These are phyloP conservation scores for Agonopterix alstromeriana DNA, from an alignment of 2,888 invertebrate genomes.

Conservation along the genomic window DNA sequence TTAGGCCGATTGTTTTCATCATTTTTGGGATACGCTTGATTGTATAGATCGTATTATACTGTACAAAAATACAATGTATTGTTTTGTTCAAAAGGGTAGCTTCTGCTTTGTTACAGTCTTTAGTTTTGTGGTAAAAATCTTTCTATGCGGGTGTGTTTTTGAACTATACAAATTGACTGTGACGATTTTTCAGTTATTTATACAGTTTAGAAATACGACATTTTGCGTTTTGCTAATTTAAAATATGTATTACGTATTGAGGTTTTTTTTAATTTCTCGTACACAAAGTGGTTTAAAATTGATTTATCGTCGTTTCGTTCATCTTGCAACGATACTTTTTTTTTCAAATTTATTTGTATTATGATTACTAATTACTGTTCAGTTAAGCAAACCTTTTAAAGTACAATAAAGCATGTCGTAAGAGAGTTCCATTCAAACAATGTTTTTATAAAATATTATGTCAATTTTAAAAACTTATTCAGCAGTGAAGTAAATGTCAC, in stretches of 20 bases:
- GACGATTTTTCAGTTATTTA: background rate
- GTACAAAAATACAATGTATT: conserved; percentile 40
- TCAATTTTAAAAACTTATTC: background rate
- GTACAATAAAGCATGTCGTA: too few species aligned
- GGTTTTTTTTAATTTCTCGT: too few species aligned
- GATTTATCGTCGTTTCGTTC: too few species aligned
- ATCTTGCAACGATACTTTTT: too few species aligned
- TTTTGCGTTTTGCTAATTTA: too few species aligned
- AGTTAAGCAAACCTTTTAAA: too few species aligned
- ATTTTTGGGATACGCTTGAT: conserved; percentile 53
- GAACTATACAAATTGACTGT: background rate
- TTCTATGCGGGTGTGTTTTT: conserved; percentile 45
- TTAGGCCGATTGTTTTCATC: conserved; percentile 46
- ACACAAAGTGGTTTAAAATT: too few species aligned
- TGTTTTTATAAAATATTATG: background rate
- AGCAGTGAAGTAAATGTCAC: background rate
- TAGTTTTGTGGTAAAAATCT: conserved; percentile 42
- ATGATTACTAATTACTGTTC: too few species aligned
- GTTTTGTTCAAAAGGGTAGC: conserved; percentile 44
- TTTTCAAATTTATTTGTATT: too few species aligned
- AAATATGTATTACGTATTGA: too few species aligned
- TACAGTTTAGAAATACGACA: background rate
- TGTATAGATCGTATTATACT: conserved; percentile 33
- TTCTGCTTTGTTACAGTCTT: conserved; percentile 47
- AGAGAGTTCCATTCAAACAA: too few species aligned